A percentile compares a stretch with the other conserved stretches of the same genome.
Conservation (phyloP, 2,888 invertebrate genomes). For the Aphrophora alni region DNA sequence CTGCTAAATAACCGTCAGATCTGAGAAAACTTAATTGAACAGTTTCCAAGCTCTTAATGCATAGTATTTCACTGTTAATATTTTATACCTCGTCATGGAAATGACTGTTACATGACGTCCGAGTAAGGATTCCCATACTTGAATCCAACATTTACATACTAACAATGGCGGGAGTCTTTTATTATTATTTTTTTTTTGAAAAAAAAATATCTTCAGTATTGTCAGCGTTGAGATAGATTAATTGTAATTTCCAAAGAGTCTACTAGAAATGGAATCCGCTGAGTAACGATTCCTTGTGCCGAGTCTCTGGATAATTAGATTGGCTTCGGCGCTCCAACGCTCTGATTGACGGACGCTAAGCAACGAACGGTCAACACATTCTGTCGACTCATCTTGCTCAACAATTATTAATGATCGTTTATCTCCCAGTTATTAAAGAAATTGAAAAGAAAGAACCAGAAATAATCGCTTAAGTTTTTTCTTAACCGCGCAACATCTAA, state of each 20-base stretch:
- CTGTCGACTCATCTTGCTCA: slow-evolving; percentile 41
- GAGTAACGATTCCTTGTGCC: slow-evolving; percentile 37
- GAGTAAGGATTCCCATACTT: slow-evolving; percentile 19
- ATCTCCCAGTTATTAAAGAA: slow-evolving; percentile 41
- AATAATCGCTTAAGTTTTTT: not conserved
- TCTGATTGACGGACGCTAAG: slow-evolving; percentile 39
- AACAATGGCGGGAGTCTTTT: slow-evolving; percentile 23
- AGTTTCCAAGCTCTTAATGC: slow-evolving; percentile 30
- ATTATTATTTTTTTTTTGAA: slow-evolving; percentile 29
- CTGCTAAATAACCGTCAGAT: slow-evolving; percentile 20
- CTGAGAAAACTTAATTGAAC: slow-evolving; percentile 36
- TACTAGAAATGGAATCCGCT: slow-evolving; percentile 35
- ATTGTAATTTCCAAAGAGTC: slow-evolving; percentile 43
- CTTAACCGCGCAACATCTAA: not conserved
- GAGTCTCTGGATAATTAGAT: slow-evolving; percentile 36
- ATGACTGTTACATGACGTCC: slow-evolving; percentile 16
- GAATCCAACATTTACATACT: slow-evolving; percentile 30
- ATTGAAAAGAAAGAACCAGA: slow-evolving; percentile 35
- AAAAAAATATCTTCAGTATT: slow-evolving; percentile 24
- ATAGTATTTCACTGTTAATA: not conserved
- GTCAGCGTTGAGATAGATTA: slow-evolving; percentile 26
- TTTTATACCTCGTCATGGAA: slow-evolving; percentile 14
- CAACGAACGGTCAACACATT: slow-evolving; percentile 26
- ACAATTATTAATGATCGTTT: slow-evolving; percentile 44
- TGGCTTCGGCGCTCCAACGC: slow-evolving; percentile 22